phyloP scores from a whole-genome alignment of 2,797 vertebrate species.

The Characodon lateralis region DNA sequence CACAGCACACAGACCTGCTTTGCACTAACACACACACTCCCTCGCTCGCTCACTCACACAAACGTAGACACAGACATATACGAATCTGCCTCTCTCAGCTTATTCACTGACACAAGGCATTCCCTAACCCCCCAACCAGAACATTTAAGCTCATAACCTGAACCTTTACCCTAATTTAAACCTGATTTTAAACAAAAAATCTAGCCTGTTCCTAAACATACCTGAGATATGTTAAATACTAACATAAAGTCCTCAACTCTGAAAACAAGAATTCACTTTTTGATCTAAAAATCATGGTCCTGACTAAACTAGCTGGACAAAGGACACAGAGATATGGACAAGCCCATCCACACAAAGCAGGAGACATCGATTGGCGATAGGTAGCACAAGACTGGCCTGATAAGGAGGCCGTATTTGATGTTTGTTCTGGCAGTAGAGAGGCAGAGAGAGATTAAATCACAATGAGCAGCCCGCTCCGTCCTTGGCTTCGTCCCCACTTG shows the following conservation, averaged over 20 bases:
- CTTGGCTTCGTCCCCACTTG: constrained; percentile 72
- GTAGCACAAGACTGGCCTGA: constrained; percentile 67
- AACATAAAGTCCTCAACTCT: neutral
- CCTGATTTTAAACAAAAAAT: neutral
- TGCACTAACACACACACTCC: constrained; percentile 32
- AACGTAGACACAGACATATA: constrained; percentile 1
- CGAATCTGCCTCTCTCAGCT: neutral
- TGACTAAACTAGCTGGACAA: neutral
- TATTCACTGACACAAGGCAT: neutral
- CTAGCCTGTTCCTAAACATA: neutral
- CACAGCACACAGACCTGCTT: constrained; percentile 64
- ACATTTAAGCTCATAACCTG: neutral
- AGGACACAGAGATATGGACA: constrained; percentile 22
- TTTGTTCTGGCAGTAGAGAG: constrained; percentile 70
- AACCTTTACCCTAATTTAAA: neutral
- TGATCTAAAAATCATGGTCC: neutral
- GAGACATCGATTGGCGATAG: constrained; percentile 76
- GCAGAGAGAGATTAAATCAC: constrained; percentile 77
- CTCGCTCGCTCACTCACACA: neutral
- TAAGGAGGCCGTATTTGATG: constrained; percentile 79
- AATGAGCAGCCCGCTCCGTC: constrained; percentile 71
- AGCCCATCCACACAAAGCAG: constrained; percentile 47
- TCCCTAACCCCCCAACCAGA: neutral
- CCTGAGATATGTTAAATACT: neutral
- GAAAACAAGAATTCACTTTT: neutral